Evolutionary conservation across 2,797 vertebrate species (phyloP).

Genomic region (Cossypha niveicapilla): DNA sequence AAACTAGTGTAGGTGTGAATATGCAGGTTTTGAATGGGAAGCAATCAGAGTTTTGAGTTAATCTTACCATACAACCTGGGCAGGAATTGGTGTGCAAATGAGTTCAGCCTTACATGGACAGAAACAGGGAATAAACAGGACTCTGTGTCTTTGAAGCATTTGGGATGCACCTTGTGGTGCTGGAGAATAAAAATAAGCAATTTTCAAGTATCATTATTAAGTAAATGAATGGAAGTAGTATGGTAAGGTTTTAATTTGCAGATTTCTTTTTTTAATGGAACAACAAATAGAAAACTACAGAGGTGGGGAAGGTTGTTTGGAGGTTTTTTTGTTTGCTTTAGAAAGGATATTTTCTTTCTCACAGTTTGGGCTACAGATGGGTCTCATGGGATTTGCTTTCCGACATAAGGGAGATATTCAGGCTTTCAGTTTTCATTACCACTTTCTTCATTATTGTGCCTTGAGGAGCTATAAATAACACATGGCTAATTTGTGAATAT

Average conservation of each 20-base stretch:
- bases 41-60: not conserved
- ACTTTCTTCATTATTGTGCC: slow-evolving; percentile 45
- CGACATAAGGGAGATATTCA: slow-evolving; percentile 33
- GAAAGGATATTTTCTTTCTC: not conserved
- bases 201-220: not conserved
- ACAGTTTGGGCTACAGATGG: slow-evolving; percentile 22
- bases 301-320: not conserved
- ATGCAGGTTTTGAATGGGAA: not conserved
- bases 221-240: not conserved
- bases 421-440: slow-evolving; percentile 62
- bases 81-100: rapidly evolving
- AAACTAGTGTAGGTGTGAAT: not conserved
- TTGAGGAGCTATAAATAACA: slow-evolving; percentile 67
- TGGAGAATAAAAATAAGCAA: not conserved
- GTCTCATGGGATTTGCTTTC: slow-evolving; percentile 31
- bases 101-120: not conserved
- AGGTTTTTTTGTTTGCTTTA: not conserved
- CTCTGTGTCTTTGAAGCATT: not conserved
- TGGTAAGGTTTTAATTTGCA: not conserved
- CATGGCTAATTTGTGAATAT: slow-evolving; percentile 61
- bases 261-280: not conserved
- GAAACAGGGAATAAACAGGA: not conserved
- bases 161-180: not conserved
- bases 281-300: rapidly evolving
- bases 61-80: not conserved